Evolutionary conservation across 2,888 invertebrate species (phyloP), one percentile per base, ranked within the genome.

Genomic region (Monochamus alternatus): DNA sequence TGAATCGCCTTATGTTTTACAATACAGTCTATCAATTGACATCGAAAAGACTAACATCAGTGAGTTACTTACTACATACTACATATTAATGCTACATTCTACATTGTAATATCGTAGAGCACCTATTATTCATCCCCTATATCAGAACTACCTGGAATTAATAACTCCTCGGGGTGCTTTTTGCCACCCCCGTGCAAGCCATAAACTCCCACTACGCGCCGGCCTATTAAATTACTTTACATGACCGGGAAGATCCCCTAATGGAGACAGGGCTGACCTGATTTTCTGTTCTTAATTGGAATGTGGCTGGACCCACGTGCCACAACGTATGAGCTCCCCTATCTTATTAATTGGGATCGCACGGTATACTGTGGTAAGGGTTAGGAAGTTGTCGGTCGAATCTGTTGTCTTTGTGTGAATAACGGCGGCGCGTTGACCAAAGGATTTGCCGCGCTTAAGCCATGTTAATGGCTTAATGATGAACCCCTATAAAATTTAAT

Each of bases 311-410:
- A 58, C 58, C 68, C 59, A 68, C 59, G 58, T 38, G 58, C 14
- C 22, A 3, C 10, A 31, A 31, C 4, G n/a, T 52, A 43, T 59
- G 14, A 38, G 43, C 10, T n/a, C 67, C 55, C 38, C 67, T 12
- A 31, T 67, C 55, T 67, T 38, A 67, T 67, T 67, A 67, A 67
- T 67, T 67, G 55, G 38, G 65, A 55, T 52, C 55, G 67, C 55
- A 14, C 38, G 30, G 38, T 38, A 60, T n/a, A n/a, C 38, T 10
- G 60, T n/a, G 31, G 12, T n/a, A 60, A 31, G n/a, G 32, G 12
- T 32, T 32, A 38, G 38, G 38, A 32, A 44, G 47, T 51, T 65
- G 65, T 51, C 30, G 30, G 47, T 30, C 31, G 51, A 51, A 65
- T 51, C 65, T 47, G 38, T 44, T 64, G 44, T 10, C 44, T 44